Evolutionary conservation across 2,888 invertebrate genomes (phyloP).

Genomic region (Ischnura elegans): DNA sequence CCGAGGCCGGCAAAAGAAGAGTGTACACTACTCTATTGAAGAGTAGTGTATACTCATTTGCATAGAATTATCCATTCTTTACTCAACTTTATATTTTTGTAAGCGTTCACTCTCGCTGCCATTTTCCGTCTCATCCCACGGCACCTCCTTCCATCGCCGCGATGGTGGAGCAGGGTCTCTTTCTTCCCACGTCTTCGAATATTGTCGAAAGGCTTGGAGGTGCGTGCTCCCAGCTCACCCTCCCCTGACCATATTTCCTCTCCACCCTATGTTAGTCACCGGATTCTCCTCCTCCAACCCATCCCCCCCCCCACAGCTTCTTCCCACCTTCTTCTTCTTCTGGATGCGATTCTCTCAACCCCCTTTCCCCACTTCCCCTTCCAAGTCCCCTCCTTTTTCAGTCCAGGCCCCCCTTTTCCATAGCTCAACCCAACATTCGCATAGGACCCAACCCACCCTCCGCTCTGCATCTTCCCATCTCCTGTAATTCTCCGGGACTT

Average conservation of each 20-base stretch:
- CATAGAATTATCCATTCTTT: too few species aligned
- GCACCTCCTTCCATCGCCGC: not conserved
- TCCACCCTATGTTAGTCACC: not conserved
- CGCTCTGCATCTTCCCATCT: constrained; percentile 53
- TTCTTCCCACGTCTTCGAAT: not conserved
- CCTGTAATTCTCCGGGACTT: constrained; percentile 57
- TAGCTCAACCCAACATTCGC: constrained; percentile 3
- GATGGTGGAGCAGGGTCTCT: not conserved
- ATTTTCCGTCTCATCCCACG: not conserved
- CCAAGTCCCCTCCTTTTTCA: not conserved
- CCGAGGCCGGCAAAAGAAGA: too few species aligned
- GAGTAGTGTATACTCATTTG: too few species aligned
- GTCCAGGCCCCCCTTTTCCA: not conserved
- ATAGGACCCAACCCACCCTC: not conserved
- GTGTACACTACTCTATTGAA: too few species aligned
- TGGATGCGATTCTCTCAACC: not conserved
- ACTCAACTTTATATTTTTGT: too few species aligned
- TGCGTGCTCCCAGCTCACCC: not conserved
- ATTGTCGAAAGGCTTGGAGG: constrained; percentile 1
- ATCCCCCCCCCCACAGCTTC: not conserved
- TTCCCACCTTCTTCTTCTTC: not conserved
- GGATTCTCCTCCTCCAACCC: not conserved
- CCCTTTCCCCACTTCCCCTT: not conserved
- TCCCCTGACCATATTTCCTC: not conserved
- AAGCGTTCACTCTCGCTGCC: too few species aligned